Evolutionary conservation across 2,113 vertebrate genomes (phyloP), one percentile per base, ranked within the genome.

Genomic region (Rhinoderma darwinii): DNA sequence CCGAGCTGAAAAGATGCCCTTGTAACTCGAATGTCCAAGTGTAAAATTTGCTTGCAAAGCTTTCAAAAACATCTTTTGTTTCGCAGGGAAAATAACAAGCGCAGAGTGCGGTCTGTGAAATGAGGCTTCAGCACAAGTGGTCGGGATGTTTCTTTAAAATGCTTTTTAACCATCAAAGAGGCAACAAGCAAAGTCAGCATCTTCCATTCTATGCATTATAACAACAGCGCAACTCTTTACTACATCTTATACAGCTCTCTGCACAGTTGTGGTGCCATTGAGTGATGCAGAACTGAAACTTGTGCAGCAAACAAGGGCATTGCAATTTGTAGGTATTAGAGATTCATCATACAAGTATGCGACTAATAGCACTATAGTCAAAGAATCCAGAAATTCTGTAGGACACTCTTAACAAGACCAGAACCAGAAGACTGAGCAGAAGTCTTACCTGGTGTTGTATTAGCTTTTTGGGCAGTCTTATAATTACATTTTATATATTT

Each of bases 51-150:
- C 68, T 56, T 59, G 59, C 37, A 81, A 54, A 59, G 77, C 63
- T 75, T 75, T 82, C 66, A 87, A 75, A 87, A 87, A 56, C 84
- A 56, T 72, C 85, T 87, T 82, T 87, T 82, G 85, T 82, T 74
- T 61, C 7, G 39, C 32, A 32, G 18, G 75, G 37, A 73, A 63
- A 61, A 84, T 27, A 84, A 66, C 56, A 77, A 85, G 41, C 22
- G 41, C 37, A 41, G 30, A 75, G n/a, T 20, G 76, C 30, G 27
- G 44, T 27, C 77, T 82, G 78, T 74, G 78, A 87, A 35, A 72
- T 37, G 74, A 74, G 41, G 74, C 73, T 63, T 66, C 73, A 66
- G 51, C 72, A 84, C 37, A 76, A 77, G 27, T 22, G 44, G 74
- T 76, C 59, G 44, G 41, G 12, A 51, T 37, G 72, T 77, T 63